A percentile compares a stretch with the other conserved stretches of the same genome.
Conservation (phyloP, 2,113 vertebrate genomes). For the Trematocara stigmaticum region DNA sequence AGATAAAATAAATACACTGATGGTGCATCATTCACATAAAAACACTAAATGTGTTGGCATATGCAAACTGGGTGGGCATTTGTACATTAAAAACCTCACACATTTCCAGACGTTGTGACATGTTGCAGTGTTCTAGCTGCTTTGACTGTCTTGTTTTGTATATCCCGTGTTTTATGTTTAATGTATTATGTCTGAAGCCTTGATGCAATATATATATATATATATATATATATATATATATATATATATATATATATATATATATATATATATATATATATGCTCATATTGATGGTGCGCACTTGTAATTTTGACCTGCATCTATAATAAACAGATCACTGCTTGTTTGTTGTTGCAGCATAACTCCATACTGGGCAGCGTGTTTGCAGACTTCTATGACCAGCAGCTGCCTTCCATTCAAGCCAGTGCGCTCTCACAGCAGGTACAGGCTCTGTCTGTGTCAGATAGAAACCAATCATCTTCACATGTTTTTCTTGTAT, state of each 20-base stretch:
- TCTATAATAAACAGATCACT: background rate
- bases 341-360: constrained; percentile 77
- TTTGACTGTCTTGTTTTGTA: constrained; percentile 7
- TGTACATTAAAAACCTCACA: background rate
- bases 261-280: background rate
- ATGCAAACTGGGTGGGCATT: background rate
- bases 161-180: background rate
- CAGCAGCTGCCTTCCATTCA: constrained; percentile 91
- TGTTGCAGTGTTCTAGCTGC: background rate
- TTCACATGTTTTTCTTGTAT: background rate
- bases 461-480: background rate
- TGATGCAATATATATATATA: background rate
- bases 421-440: constrained; percentile 88
- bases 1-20: background rate
- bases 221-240: too few relatives aligned
- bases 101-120: background rate
- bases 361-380: constrained; percentile 84
- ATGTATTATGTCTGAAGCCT: background rate
- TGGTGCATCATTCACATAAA: background rate
- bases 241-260: background rate
- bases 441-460: constrained; percentile 69
- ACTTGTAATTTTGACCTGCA: background rate
- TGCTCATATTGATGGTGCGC: background rate
- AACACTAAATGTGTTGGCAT: background rate
- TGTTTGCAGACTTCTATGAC: constrained; percentile 91